phyloP scores from a whole-genome alignment of 2,888 invertebrate genomes.

The Leptopilina drosophilae region DNA sequence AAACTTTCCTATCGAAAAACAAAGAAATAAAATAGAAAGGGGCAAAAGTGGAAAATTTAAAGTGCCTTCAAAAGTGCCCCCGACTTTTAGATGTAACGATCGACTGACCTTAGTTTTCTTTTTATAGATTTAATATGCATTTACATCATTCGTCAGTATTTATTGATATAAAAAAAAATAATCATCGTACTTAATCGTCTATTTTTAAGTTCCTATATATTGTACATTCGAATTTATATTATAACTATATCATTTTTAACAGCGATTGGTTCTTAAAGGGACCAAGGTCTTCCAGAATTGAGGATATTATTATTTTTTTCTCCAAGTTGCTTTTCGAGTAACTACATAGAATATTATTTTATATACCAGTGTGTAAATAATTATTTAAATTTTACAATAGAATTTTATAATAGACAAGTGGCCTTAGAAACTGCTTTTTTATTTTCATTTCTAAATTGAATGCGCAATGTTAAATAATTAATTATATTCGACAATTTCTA shows the following conservation, averaged over 20 bases:
- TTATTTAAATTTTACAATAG: background rate
- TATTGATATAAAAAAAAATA: constrained; percentile 10
- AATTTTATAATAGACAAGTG: background rate
- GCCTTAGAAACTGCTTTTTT: constrained; percentile 1
- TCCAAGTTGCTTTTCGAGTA: constrained; percentile 60
- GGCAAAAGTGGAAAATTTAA: background rate
- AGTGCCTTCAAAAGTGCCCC: background rate
- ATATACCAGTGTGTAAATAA: constrained; percentile 15
- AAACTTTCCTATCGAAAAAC: no score
- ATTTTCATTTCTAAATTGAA: background rate
- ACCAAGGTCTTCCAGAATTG: constrained; percentile 71
- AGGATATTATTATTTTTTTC: constrained; percentile 67
- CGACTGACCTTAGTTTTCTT: constrained; percentile 52
- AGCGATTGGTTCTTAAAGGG: constrained; percentile 28
- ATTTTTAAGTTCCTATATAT: background rate
- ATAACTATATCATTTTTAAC: background rate
- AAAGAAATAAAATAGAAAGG: background rate
- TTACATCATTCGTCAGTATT: constrained; percentile 28
- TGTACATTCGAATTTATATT: background rate
- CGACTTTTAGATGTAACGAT: constrained; percentile 30
- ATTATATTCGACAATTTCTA: no score
- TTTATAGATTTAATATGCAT: constrained; percentile 43
- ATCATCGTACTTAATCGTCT: constrained; percentile 31
- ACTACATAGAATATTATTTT: background rate
- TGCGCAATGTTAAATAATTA: no score